Conservation (phyloP, 2,888 invertebrate genomes). For the Ornithoptera alexandrae region DNA sequence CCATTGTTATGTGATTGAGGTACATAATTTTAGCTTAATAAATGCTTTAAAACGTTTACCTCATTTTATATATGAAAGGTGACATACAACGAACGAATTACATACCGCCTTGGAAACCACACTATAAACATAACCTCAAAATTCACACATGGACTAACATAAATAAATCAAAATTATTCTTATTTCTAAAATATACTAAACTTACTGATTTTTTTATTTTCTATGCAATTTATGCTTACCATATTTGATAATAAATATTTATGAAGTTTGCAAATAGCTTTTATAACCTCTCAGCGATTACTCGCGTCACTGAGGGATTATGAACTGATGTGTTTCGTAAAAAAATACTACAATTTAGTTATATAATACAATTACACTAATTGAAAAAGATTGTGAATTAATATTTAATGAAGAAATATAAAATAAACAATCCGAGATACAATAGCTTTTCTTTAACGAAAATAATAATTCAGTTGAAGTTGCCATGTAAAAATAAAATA, state of each 20-base stretch:
- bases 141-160: constrained; percentile 5
- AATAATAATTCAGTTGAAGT: too few species aligned
- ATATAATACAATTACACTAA: background rate
- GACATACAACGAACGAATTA: background rate
- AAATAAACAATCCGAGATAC: background rate
- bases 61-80: background rate
- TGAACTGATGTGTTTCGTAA: background rate
- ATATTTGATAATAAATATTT: constrained; percentile 42
- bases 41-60: background rate
- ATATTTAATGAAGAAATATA: background rate
- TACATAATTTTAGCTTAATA: background rate
- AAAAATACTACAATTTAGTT: background rate
- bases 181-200: background rate
- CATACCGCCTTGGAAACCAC: constrained; percentile 1
- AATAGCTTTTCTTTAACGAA: background rate
- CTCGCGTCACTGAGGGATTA: constrained; percentile 77
- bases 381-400: background rate
- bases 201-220: background rate
- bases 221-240: constrained; percentile 48
- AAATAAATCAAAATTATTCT: background rate
- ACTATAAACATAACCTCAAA: constrained; percentile 47
- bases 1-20: too few species aligned
- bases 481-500: too few species aligned
- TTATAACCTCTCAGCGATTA: constrained; percentile 75
- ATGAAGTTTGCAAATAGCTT: constrained; percentile 23